These are phyloP conservation scores for Gerris lacustris DNA, from an alignment of 2,888 invertebrate species.

Conservation along the genomic window DNA sequence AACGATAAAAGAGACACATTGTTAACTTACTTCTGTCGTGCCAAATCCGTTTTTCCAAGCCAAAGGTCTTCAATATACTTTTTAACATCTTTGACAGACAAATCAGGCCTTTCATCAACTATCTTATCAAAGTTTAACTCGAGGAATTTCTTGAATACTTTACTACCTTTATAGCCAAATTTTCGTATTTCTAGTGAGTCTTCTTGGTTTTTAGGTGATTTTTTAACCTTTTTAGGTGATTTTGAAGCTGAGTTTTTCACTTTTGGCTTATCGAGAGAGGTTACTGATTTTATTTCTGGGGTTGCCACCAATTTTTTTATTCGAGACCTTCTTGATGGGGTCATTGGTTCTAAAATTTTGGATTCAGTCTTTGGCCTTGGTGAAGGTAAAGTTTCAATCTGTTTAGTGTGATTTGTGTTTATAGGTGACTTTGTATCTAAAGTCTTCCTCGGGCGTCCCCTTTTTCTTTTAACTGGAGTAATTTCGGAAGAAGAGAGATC, in stretches of 20 bases:
- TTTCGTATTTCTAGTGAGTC: neutral
- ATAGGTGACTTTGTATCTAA: too few species aligned
- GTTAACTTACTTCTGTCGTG: neutral
- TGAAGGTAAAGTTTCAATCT: too few species aligned
- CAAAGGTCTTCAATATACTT: slow-evolving; percentile 28
- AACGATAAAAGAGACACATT: neutral
- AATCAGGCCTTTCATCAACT: slow-evolving; percentile 41
- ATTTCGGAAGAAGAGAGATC: too few species aligned
- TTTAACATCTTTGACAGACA: slow-evolving; percentile 31
- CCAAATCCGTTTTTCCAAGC: slow-evolving; percentile 5
- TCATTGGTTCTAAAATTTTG: too few species aligned
- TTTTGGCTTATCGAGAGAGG: too few species aligned
- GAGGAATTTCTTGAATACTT: slow-evolving; percentile 20
- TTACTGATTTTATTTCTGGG: neutral
- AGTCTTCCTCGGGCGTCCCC: too few species aligned
- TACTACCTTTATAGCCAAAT: slow-evolving; percentile 9
- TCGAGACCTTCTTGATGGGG: too few species aligned
- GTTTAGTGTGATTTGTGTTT: too few species aligned
- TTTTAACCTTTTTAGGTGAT: neutral
- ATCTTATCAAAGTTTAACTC: slow-evolving; percentile 24
- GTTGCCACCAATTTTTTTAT: neutral
- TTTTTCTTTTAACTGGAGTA: too few species aligned
- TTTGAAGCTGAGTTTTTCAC: too few species aligned
- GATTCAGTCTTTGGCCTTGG: too few species aligned
- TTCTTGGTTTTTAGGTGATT: neutral